phyloP scores from a whole-genome alignment of 2,113 vertebrate genomes.

The Semnopithecus entellus region DNA sequence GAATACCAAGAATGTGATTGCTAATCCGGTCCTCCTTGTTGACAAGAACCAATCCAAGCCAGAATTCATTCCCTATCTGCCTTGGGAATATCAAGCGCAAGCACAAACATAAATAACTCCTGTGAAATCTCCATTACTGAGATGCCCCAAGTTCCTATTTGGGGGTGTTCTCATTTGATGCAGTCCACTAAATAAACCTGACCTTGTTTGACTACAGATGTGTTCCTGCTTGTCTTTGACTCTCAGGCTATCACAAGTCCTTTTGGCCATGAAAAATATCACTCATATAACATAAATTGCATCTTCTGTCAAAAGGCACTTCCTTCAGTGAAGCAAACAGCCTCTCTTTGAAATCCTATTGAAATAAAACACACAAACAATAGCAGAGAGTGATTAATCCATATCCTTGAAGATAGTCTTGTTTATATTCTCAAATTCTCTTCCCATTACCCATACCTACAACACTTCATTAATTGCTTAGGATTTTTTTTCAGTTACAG shows the following conservation, averaged over 20 bases:
- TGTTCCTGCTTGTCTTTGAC: background rate
- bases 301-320: background rate
- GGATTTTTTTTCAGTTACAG: background rate
- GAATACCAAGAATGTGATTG: background rate
- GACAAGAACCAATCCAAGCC: background rate
- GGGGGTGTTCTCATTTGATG: background rate
- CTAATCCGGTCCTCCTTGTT: background rate
- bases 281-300: background rate
- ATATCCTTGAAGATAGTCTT: background rate
- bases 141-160: background rate
- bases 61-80: background rate
- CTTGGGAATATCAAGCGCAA: background rate
- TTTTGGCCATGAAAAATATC: constrained; percentile 7
- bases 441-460: background rate
- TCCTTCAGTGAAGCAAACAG: background rate
- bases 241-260: background rate
- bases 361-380: background rate
- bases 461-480: constrained; percentile 9
- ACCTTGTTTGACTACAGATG: background rate
- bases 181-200: background rate
- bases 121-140: background rate
- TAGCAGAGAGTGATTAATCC: background rate
- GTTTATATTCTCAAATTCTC: background rate
- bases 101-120: background rate
- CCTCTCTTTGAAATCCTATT: background rate